Evolutionary conservation across 2,797 vertebrate genomes (phyloP).

Genomic region (Sebastes minor): DNA sequence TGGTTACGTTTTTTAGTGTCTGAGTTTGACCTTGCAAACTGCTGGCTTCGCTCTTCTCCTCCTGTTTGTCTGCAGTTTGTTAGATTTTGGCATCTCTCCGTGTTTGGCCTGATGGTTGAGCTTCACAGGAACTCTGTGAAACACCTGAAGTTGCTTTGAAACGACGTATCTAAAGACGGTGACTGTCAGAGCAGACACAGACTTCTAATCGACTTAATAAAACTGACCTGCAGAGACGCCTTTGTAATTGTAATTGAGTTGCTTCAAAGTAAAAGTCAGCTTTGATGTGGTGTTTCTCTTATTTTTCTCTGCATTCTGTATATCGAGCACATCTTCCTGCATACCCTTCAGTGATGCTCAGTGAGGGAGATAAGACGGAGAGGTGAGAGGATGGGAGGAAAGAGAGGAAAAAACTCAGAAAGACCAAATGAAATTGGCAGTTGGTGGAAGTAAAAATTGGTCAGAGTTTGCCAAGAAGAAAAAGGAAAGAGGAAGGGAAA

Average conservation of each 20-base stretch:
- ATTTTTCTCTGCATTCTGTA: background rate
- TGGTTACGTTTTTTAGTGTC: too few relatives aligned
- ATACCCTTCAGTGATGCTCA: background rate
- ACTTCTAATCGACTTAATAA: background rate
- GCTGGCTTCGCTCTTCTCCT: background rate
- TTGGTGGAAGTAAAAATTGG: background rate
- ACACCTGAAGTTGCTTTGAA: background rate
- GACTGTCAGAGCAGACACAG: background rate
- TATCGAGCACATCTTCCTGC: background rate
- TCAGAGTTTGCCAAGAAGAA: too few relatives aligned
- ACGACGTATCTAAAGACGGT: background rate
- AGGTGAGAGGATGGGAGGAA: background rate
- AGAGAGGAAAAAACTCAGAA: background rate
- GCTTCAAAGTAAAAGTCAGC: background rate
- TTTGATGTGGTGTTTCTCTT: slow-evolving; percentile 5
- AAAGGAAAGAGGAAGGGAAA: background rate
- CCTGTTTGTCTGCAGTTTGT: background rate
- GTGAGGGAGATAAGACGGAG: background rate
- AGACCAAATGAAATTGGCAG: background rate
- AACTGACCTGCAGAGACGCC: background rate
- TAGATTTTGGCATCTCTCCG: background rate
- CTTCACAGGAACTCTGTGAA: background rate
- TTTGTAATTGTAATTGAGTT: background rate
- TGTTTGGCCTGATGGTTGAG: background rate
- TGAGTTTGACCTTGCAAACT: background rate